Percentiles rank a stretch among this genome's conserved stretches.
Conservation (phyloP, 2,888 invertebrate species). For the Pecten maximus region DNA sequence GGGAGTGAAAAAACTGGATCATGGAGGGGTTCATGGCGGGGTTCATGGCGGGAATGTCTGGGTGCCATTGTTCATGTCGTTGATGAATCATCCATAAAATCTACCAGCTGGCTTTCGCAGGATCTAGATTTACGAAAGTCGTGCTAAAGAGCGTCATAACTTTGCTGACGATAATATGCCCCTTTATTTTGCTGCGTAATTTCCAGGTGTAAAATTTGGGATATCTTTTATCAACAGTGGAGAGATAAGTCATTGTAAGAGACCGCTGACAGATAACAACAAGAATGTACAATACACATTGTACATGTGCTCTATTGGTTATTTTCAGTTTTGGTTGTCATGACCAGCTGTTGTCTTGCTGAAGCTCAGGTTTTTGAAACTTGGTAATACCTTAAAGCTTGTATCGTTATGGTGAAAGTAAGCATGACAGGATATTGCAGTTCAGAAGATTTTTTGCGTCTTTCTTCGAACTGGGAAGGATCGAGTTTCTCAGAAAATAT, state of each 20-base stretch:
- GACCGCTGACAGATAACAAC: conserved; percentile 43
- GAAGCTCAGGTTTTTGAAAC: background rate
- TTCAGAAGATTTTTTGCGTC: background rate
- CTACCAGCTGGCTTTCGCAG: background rate
- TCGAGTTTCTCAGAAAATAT: background rate
- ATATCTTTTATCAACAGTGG: conserved; percentile 45
- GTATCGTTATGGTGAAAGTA: background rate
- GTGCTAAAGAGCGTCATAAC: background rate
- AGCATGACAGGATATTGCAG: background rate
- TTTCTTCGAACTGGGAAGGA: background rate
- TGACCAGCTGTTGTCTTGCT: conserved; percentile 51
- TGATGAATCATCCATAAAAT: background rate
- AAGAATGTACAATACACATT: conserved; percentile 40
- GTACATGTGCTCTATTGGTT: conserved; percentile 46
- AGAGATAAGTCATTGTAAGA: conserved; percentile 44
- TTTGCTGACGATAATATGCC: background rate
- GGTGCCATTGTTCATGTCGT: background rate
- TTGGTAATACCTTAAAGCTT: background rate
- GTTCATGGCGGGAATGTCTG: conserved; percentile 40
- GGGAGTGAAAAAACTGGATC: conserved; percentile 33
- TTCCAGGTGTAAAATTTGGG: background rate
- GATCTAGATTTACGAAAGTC: background rate
- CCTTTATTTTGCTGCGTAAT: background rate
- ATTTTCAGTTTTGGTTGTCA: conserved; percentile 41
- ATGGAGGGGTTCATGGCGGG: conserved; percentile 37